phyloP scores from a whole-genome alignment of 2,113 vertebrate species.

The Myxocyprinus asiaticus region DNA sequence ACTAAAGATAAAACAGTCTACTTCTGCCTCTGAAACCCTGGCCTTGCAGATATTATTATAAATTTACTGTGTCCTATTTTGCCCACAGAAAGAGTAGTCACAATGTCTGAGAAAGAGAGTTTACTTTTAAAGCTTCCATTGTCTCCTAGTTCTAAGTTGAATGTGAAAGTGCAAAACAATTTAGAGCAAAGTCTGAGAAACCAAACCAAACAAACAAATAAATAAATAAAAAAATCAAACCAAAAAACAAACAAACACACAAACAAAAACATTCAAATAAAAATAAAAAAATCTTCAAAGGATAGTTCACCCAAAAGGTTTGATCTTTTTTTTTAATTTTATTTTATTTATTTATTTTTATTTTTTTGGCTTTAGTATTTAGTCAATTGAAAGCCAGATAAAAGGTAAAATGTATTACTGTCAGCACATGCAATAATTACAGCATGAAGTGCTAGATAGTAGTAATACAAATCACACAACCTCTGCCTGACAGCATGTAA shows the following conservation, averaged over 20 bases:
- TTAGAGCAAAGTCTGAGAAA: too few species aligned
- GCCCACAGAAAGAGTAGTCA: conserved; percentile 14
- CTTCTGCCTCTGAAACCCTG: background rate
- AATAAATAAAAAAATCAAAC: too few species aligned
- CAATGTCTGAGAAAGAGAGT: conserved; percentile 16
- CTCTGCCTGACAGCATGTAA: conserved; percentile 20
- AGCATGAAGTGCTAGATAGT: conserved; percentile 20
- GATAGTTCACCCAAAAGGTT: background rate
- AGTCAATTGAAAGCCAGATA: too few species aligned
- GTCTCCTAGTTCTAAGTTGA: conserved; percentile 10
- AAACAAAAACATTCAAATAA: too few species aligned
- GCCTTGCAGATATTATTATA: conserved; percentile 35
- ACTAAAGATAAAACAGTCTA: background rate
- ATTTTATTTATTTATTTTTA: background rate
- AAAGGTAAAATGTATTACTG: conserved; percentile 14
- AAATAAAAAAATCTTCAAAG: too few species aligned
- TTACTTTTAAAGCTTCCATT: conserved; percentile 22
- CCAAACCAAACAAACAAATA: too few species aligned
- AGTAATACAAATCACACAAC: conserved; percentile 2
- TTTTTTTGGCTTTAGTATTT: too few species aligned
- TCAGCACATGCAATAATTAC: conserved; percentile 44
- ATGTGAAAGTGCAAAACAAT: background rate
- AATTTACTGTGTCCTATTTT: conserved; percentile 49
- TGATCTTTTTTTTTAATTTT: background rate
- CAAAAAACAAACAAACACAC: too few species aligned